Base-by-base conservation (phyloP, 2,888 invertebrate species). In the Myopa tessellatipennis region DNA sequence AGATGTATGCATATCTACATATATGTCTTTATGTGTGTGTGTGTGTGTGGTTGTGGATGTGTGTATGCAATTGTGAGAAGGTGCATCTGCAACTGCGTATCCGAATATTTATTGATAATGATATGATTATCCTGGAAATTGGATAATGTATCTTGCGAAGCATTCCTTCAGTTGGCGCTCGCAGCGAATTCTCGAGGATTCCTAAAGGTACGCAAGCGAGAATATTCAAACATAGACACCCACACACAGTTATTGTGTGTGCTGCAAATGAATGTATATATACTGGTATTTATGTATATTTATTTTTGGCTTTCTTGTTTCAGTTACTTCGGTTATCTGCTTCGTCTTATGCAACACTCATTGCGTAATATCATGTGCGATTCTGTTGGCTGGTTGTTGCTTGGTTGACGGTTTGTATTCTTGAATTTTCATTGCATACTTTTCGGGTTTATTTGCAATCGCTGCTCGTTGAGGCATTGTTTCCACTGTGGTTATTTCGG, bases 81-180 rank as follows among this genome's bases (percentile, higher is more conserved):
- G 67, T 40, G 69, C 70, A 34, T 12, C 34, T 34, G 65, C 16
- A 34, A 14, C 14, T 38, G 34, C 65, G 36, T 38, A 4, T 2
- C 69, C 38, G 68, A 16, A 18, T 73, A 76, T 78, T 76, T 76
- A 78, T 78, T 78, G 78, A 76, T 78, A 76, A 78, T 76, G 73
- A 76, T 78, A 69, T 73, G 78, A 78, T 78, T 78, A 78, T 73
- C 38, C 73, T 76, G 73, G 38, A 73, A 76, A 76, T 76, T 73
- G 78, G 26, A 78, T 72, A 61, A 76, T 45, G 69, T 45, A 45
- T 18, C 67, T 61, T 50, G 60, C 52, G 73, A 67, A 58, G 77
- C 72, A 71, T 71, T 55, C 26, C 40, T 34, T 63, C 45, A 45
- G 63, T 76, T 26, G 68, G 10, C 63, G 67, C 67, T 69, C 71